Conservation (phyloP, 2,797 vertebrate species). For the Enteromius fasciolatus region DNA sequence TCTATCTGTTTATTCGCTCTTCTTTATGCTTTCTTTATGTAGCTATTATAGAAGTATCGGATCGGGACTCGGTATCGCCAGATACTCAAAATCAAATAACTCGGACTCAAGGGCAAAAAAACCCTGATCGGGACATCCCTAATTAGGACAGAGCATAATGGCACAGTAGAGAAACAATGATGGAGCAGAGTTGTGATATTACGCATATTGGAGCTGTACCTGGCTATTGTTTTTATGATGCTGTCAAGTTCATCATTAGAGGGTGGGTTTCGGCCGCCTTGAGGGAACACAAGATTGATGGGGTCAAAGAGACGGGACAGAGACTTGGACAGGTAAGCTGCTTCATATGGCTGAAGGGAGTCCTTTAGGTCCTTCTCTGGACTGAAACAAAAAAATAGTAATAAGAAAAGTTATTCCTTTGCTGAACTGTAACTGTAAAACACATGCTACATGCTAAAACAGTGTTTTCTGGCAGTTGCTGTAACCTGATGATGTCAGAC, state of each 20-base stretch:
- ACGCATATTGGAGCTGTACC: constrained; percentile 69
- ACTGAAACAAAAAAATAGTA: constrained; percentile 67
- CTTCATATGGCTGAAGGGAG: constrained; percentile 90
- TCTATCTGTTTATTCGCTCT: too few species aligned
- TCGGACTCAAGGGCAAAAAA: too few species aligned
- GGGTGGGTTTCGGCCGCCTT: constrained; percentile 90
- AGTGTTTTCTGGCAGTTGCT: not conserved
- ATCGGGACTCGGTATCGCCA: too few species aligned
- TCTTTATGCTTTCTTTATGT: too few species aligned
- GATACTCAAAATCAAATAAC: too few species aligned
- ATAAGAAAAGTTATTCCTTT: not conserved
- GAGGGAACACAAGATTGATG: constrained; percentile 96
- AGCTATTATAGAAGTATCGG: too few species aligned
- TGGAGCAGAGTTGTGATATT: not conserved
- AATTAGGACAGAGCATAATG: not conserved
- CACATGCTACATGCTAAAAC: not conserved
- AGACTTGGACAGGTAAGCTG: constrained; percentile 96
- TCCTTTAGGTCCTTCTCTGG: constrained; percentile 92
- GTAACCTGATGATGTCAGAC: not conserved
- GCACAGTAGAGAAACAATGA: not conserved
- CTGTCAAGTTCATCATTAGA: constrained; percentile 92
- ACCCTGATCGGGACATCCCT: too few species aligned
- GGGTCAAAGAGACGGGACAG: constrained; percentile 96
- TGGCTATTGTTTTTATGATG: constrained; percentile 94
- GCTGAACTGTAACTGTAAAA: not conserved